phyloP scores from a whole-genome alignment of 2,888 invertebrate species.

The Neocrepidodera transversa region DNA sequence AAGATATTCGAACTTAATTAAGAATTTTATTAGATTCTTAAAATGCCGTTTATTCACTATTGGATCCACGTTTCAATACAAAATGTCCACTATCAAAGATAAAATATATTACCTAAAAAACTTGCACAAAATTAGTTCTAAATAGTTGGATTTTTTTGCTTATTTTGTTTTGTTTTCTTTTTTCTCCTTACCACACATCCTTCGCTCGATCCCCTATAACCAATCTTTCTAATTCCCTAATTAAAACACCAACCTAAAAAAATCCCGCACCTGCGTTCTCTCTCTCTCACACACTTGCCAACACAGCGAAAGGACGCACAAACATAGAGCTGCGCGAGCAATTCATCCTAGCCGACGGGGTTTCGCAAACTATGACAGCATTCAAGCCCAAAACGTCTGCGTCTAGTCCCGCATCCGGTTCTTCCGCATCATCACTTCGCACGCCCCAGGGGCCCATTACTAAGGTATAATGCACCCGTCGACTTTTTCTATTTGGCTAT shows the following conservation, averaged over 20 bases:
- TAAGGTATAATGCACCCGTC: conserved; percentile 75
- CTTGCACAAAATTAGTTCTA: conserved; percentile 30
- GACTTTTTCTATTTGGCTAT: neutral
- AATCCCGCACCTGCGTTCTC: conserved; percentile 16
- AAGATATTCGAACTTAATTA: no score
- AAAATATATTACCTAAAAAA: conserved; percentile 31
- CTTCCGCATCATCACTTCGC: conserved; percentile 66
- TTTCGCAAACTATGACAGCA: conserved; percentile 98
- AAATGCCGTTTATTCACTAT: no score
- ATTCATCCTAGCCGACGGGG: conserved; percentile 98
- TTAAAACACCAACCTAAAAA: conserved; percentile 14
- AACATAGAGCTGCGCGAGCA: conserved; percentile 99
- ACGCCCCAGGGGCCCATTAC: conserved; percentile 89
- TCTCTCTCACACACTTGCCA: conserved; percentile 27
- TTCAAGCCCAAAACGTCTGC: conserved; percentile 95
- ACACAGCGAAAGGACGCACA: conserved; percentile 98
- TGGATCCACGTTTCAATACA: no score
- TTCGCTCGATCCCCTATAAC: conserved; percentile 7
- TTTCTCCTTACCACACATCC: conserved; percentile 33
- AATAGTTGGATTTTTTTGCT: conserved; percentile 46
- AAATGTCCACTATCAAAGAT: no score
- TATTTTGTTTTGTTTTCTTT: conserved; percentile 54
- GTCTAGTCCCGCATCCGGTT: conserved; percentile 69
- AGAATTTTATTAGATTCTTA: no score
- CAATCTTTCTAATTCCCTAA: neutral